Evolutionary conservation across 2,113 vertebrate species (phyloP).

Genomic region (Corapipo altera): DNA sequence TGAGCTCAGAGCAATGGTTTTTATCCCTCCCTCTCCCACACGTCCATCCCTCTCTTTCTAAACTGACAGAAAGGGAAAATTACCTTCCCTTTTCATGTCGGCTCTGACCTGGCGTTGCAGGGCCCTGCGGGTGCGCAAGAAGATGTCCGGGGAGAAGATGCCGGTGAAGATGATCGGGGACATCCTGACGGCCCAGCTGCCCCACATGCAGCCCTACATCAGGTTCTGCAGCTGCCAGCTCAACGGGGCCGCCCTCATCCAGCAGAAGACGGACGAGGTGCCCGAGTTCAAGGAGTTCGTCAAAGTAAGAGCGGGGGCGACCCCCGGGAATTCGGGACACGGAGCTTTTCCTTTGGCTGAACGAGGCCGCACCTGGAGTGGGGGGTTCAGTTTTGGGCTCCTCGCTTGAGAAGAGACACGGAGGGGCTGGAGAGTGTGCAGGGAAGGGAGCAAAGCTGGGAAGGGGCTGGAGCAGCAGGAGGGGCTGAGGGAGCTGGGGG

Average conservation of each 20-base stretch:
- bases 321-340: accelerated
- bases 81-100: background rate
- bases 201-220: slow-evolving; percentile 99
- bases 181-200: slow-evolving; percentile 96
- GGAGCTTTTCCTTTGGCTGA: accelerated
- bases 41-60: background rate
- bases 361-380: background rate
- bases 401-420: background rate
- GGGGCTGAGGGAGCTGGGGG: background rate
- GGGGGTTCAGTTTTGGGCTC: background rate
- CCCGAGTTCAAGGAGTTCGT: slow-evolving; percentile 97
- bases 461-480: background rate
- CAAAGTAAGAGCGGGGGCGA: slow-evolving; percentile 76
- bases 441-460: background rate
- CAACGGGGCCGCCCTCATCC: slow-evolving; percentile 95
- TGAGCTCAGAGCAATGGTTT: background rate
- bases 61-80: background rate
- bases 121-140: slow-evolving; percentile 95
- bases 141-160: slow-evolving; percentile 99
- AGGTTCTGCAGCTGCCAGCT: slow-evolving; percentile 98
- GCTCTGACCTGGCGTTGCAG: background rate
- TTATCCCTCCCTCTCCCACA: background rate
- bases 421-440: background rate
- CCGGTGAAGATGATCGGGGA: slow-evolving; percentile 98
- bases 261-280: slow-evolving; percentile 96